Percentiles rank a stretch among this genome's conserved stretches.
Conservation (phyloP, 2,113 vertebrate species). For the Plotosus lineatus region DNA sequence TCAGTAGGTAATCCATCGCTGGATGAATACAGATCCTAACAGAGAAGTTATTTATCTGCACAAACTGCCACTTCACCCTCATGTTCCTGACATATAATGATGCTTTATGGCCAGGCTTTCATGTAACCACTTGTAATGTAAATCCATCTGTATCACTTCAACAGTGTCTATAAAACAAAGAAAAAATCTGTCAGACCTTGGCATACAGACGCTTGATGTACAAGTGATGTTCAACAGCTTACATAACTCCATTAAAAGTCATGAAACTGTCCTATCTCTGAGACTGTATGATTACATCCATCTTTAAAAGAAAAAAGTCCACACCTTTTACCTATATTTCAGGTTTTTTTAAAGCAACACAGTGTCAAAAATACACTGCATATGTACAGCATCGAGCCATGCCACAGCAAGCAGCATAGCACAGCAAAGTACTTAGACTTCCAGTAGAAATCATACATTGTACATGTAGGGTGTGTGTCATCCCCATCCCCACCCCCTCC, state of each 20-base stretch:
- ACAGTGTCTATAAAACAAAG: constrained; percentile 48
- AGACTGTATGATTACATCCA: no score
- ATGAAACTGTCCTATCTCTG: no score
- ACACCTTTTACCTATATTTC: no score
- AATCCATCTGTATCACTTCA: constrained; percentile 56
- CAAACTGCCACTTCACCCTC: constrained; percentile 65
- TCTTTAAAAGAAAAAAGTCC: no score
- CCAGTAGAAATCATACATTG: no score
- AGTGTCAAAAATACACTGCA: no score
- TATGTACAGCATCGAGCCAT: no score
- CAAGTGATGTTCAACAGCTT: constrained; percentile 24
- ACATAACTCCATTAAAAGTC: no score
- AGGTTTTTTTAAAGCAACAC: background rate
- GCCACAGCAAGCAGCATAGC: no score
- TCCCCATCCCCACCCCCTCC: no score
- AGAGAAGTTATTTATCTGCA: constrained; percentile 63
- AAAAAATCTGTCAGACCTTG: constrained; percentile 49
- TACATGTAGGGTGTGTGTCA: no score
- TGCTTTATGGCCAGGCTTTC: constrained; percentile 63
- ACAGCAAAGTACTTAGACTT: no score
- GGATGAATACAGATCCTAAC: constrained; percentile 61
- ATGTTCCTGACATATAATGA: constrained; percentile 63
- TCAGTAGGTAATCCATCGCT: constrained; percentile 24
- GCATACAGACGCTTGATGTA: constrained; percentile 37
- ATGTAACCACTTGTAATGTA: constrained; percentile 56